Evolutionary conservation across 1,140 invertebrate species (phyloP).

Genomic region (Euwallacea similis): DNA sequence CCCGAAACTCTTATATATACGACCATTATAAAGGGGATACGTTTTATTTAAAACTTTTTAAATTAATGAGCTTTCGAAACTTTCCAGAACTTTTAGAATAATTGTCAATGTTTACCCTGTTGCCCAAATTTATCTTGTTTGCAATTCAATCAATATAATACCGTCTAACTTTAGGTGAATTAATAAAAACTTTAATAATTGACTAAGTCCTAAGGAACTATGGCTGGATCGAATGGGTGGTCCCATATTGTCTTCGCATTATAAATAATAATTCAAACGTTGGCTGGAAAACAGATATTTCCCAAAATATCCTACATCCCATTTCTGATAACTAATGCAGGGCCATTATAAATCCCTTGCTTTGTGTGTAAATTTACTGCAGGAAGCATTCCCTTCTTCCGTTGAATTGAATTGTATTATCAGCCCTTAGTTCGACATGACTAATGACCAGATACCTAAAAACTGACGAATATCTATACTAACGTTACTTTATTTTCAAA

Average conservation of each 20-base stretch:
- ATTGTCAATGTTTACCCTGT: slow-evolving; percentile 1
- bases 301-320: slow-evolving; percentile 16
- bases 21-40: slow-evolving; percentile 12
- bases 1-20: slow-evolving; percentile 5
- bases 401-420: slow-evolving; percentile 30
- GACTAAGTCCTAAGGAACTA: neutral
- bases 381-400: slow-evolving; percentile 35
- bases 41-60: slow-evolving; percentile 15
- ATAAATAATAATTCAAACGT: slow-evolving; percentile 15
- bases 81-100: slow-evolving; percentile 11
- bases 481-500: slow-evolving; percentile 12
- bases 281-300: slow-evolving; percentile 21
- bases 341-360: slow-evolving; percentile 32
- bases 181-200: neutral
- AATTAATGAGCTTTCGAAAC: slow-evolving; percentile 16
- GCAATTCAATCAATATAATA: neutral
- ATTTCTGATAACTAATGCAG: slow-evolving; percentile 28
- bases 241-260: slow-evolving; percentile 12
- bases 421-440: slow-evolving; percentile 28
- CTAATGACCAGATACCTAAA: slow-evolving; percentile 21
- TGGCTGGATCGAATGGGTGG: neutral
- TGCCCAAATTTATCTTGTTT: slow-evolving; percentile 1
- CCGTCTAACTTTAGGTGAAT: too few species aligned
- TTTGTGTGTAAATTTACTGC: slow-evolving; percentile 38
- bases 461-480: slow-evolving; percentile 12